These are phyloP conservation scores for Eupeodes corollae DNA, from an alignment of 1,140 invertebrate genomes.

Conservation along the genomic window DNA sequence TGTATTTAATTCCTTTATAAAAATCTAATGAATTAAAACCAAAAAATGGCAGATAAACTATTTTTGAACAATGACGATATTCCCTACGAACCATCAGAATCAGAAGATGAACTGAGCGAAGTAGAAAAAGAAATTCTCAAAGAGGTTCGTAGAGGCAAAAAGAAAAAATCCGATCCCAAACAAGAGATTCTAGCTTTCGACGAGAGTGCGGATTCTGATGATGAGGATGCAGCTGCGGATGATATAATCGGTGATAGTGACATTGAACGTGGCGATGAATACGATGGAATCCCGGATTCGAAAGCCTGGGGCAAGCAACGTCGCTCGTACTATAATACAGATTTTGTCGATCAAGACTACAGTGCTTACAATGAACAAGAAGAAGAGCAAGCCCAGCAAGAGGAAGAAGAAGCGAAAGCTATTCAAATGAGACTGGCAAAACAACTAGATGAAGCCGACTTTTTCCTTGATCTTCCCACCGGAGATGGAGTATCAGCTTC, in stretches of 20 bases:
- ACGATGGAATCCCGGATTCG: conserved; percentile 57
- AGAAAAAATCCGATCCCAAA: conserved; percentile 45
- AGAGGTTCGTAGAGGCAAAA: conserved; percentile 45
- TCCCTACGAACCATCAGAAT: conserved; percentile 50
- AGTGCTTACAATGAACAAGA: conserved; percentile 57
- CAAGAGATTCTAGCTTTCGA: conserved; percentile 54
- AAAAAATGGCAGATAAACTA: no score
- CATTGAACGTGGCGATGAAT: conserved; percentile 57
- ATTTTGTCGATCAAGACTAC: conserved; percentile 81
- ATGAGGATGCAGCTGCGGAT: conserved; percentile 41
- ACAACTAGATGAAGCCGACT: conserved; percentile 71
- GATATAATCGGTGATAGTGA: conserved; percentile 49
- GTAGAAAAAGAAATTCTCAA: conserved; percentile 50
- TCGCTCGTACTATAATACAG: conserved; percentile 67
- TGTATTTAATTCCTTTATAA: no score
- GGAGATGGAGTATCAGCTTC: conserved; percentile 7
- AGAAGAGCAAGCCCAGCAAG: conserved; percentile 60
- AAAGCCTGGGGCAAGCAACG: conserved; percentile 80
- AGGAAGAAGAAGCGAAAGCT: conserved; percentile 74
- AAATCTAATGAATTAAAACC: no score
- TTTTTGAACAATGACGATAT: no score
- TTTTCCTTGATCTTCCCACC: conserved; percentile 48
- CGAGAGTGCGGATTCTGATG: conserved; percentile 34
- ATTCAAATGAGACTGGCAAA: conserved; percentile 67
- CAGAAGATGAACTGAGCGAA: conserved; percentile 57